Base-by-base conservation (phyloP, 2,797 vertebrate species). In the Crocidura indochinensis region DNA sequence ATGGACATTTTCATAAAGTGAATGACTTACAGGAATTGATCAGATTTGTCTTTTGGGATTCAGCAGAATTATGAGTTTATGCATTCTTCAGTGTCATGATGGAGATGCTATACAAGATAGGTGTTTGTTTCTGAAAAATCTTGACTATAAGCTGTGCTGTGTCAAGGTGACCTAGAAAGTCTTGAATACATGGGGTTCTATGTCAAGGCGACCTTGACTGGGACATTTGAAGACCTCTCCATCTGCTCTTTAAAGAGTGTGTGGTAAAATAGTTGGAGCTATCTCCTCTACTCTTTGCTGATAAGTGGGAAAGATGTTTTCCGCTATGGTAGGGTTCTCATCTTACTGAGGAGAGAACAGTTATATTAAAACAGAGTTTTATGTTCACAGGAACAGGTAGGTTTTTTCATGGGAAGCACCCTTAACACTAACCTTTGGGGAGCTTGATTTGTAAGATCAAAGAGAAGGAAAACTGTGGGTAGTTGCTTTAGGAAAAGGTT, bases 11-110 rank as follows among this genome's bases (percentile, higher is more conserved):
- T 56, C n/a, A 29, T 65, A 71, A 69, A 4, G 31, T 56, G 24
- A 84, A 38, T 20, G 0, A 60, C 56, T 94, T 72, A 74, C 12
- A 49, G 47, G 14, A 51, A 71, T 88, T 88, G 47, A 86, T 68
- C 60, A 2, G 85, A 79, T 26, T 44, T 8, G 27, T 17, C 15
- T 8, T 62, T 85, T 74, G 47, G 47, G 19, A 29, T 53, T 60
- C 46, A 1, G n/a, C 38, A 74, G 2, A 60, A 64, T 31, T 64
- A 12, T 80, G 27, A 87, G 10, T 62, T 90, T 76, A 67, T 47
- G 24, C 47, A 71, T 78, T 86, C 60, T 75, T 14, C 3, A 24
- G 65, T 75, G 75, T 91, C 10, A 19, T 69, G 0, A 47, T n/a
- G 31, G 22, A 71, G 53, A n/a, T 74, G 22, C 29, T 78, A 79